These are phyloP conservation scores for Venusia cambrica DNA, from an alignment of 2,888 invertebrate species.

Conservation along the genomic window DNA sequence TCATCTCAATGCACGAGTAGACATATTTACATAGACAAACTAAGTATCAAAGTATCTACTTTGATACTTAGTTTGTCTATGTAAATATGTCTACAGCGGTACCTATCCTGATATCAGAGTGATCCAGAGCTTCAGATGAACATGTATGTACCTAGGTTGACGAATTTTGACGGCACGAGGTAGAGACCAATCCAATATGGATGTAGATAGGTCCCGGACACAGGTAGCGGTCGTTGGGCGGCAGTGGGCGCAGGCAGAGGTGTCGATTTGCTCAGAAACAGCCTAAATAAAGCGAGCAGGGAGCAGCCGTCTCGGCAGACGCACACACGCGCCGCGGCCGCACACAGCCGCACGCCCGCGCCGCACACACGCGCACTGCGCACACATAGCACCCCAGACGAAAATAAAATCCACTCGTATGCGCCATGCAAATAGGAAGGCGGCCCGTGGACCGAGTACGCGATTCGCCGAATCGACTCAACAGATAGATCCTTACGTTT, in stretches of 20 bases:
- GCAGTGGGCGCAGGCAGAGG: constrained; percentile 33
- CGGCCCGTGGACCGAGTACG: constrained; percentile 62
- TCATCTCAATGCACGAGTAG: constrained; percentile 18
- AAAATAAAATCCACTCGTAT: constrained; percentile 80
- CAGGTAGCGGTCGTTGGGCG: constrained; percentile 39
- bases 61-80: no score
- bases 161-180: constrained; percentile 7
- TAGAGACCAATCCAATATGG: constrained; percentile 17
- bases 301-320: constrained; percentile 66
- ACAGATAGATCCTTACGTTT: constrained; percentile 77
- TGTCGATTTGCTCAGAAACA: constrained; percentile 62
- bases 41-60: no score
- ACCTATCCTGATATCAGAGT: constrained; percentile 5
- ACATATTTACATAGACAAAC: constrained; percentile 11
- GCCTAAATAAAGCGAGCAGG: constrained; percentile 75
- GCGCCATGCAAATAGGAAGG: constrained; percentile 79
- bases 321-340: constrained; percentile 44
- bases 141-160: constrained; percentile 7
- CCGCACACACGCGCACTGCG: constrained; percentile 52
- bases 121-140: constrained; percentile 3
- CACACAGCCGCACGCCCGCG: constrained; percentile 50
- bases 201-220: constrained; percentile 23
- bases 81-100: constrained; percentile 8
- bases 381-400: constrained; percentile 71
- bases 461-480: constrained; percentile 65